Percentiles rank a stretch among this genome's conserved stretches.
Conservation (phyloP, 2,797 vertebrate genomes). For the Lagorchestes hirsutus region DNA sequence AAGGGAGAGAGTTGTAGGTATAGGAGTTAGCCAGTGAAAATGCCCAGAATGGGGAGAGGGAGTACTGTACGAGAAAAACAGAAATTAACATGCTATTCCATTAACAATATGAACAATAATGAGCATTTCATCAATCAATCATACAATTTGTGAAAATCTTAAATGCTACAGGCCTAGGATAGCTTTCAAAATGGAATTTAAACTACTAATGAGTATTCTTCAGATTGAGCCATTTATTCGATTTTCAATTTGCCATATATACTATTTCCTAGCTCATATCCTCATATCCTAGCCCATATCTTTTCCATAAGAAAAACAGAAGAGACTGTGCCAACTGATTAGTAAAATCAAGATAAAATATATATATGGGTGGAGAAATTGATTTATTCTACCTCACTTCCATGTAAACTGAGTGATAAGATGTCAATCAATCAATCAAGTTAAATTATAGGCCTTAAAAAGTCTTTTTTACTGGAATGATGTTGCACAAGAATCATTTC, state of each 20-base stretch:
- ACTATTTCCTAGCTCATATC: background rate
- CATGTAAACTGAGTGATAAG: background rate
- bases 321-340: background rate
- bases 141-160: background rate
- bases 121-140: background rate
- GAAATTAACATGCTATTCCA: background rate
- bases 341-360: background rate
- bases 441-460: background rate
- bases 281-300: no score
- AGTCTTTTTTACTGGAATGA: background rate
- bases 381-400: background rate
- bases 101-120: background rate
- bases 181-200: background rate
- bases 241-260: background rate
- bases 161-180: background rate
- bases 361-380: background rate
- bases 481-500: background rate
- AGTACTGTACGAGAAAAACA: background rate
- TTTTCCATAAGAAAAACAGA: background rate
- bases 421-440: background rate
- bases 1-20: background rate
- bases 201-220: background rate
- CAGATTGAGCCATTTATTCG: background rate
- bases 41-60: background rate
- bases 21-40: background rate